Percentiles rank a stretch among this genome's conserved stretches.
These are phyloP conservation scores for Hymenopus coronatus DNA, from an alignment of 2,888 invertebrate genomes.

Conservation along the genomic window DNA sequence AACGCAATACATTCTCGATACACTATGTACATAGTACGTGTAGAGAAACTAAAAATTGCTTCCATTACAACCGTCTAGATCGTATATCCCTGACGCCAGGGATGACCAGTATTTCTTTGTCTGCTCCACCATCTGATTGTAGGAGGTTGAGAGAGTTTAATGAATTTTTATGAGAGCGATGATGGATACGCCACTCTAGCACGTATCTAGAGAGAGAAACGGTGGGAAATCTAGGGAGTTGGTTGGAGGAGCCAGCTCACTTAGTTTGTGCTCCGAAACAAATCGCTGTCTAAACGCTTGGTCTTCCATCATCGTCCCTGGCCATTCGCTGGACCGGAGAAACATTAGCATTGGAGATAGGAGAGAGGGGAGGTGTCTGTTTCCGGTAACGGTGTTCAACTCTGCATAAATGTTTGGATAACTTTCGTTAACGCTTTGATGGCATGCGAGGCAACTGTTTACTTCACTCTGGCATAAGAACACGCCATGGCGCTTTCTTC, in stretches of 20 bases:
- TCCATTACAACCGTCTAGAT: too few relatives aligned
- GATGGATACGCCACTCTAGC: background rate
- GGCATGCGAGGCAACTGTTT: background rate
- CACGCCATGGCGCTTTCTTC: too few relatives aligned
- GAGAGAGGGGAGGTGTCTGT: background rate
- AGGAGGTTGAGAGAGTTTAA: too few relatives aligned
- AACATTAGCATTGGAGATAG: conserved; percentile 18
- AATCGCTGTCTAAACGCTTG: conserved; percentile 15
- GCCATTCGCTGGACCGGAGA: conserved; percentile 12
- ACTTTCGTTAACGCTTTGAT: background rate
- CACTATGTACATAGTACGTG: too few relatives aligned
- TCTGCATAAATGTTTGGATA: background rate
- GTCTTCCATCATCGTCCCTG: conserved; percentile 21
- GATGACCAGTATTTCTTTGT: too few relatives aligned
- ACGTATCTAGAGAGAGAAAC: background rate
- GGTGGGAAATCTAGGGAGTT: background rate
- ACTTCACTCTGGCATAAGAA: background rate
- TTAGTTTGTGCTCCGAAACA: conserved; percentile 16
- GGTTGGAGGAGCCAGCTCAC: background rate
- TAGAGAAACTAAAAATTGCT: too few relatives aligned
- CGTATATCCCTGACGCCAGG: too few relatives aligned
- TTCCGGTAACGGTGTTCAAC: background rate
- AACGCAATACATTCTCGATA: too few relatives aligned
- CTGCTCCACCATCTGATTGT: too few relatives aligned
- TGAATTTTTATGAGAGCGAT: background rate